Base-by-base conservation (phyloP, 2,113 vertebrate species). In the Oreochromis tanganicae region DNA sequence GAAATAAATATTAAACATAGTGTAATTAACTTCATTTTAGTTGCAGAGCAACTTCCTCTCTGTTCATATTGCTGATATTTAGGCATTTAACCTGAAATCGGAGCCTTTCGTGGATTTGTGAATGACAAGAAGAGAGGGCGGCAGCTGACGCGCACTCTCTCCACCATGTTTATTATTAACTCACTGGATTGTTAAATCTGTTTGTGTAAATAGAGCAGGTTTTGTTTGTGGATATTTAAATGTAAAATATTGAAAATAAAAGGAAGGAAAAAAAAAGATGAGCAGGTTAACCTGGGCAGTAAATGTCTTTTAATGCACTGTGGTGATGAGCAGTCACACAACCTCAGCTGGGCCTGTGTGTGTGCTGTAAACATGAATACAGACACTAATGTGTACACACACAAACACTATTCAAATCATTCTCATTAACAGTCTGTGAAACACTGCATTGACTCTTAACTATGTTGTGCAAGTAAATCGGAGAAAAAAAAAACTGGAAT, bases 41-140 rank as follows among this genome's bases (percentile, higher is more conserved):
- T 98, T 98, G 98, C 98, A 98, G 97, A 97, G 97, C 98, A 98
- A 97, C 97, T 94, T 85, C 92, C 14, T 86, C 29, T 93, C 27
- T 94, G 89, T 93, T 86, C 54, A 91, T 93, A 87, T 82, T 98
- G 96, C 96, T 97, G 96, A 96, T 93, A 93, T 97, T 87, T 81
- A 88, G 96, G 97, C 96, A 95, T 95, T 95, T 92, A 95, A 96
- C 85, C 85, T 86, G 92, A 96, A 96, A 96, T 95, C 92, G 96
- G 97, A 97, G 97, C 87, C 94, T 94, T 93, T 81, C 32, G 21
- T 88, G 63, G 80, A 91, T 93, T 81, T 91, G 89, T 95, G 91
- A 93, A 97, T 97, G 96, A 96, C 89, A 90, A 93, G 95, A 96
- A 96, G 96, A 94, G 96, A 96, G 94, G 6, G 34, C n/a, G 34